Conservation (phyloP, 2,888 invertebrate species). For the Spatulosminthurus flaviceps region DNA sequence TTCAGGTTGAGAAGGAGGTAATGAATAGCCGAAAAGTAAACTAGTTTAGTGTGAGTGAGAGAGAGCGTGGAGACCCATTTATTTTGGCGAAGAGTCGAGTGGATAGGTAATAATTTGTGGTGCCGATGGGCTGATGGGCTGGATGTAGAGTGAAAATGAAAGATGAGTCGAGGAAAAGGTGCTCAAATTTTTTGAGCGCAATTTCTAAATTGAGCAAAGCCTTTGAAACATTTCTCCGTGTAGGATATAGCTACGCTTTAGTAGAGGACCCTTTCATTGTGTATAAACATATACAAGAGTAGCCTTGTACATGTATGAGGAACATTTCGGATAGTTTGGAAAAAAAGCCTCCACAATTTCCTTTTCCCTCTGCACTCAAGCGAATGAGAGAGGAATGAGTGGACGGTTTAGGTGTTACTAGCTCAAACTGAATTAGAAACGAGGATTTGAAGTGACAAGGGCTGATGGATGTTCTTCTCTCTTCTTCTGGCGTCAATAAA, state of each 20-base stretch:
- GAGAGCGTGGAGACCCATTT: conserved; percentile 50
- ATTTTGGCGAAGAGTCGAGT: conserved; percentile 50
- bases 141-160: conserved; percentile 38
- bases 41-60: conserved; percentile 32
- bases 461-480: conserved; percentile 32
- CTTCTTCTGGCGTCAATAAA: conserved; percentile 37
- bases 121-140: conserved; percentile 44
- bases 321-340: too few relatives aligned
- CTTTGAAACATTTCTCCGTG: neutral
- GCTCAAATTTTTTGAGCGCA: conserved; percentile 21
- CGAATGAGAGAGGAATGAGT: neutral
- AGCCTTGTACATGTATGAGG: too few relatives aligned
- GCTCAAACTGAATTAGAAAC: conserved; percentile 23
- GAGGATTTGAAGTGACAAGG: conserved; percentile 29
- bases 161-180: conserved; percentile 46
- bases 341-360: too few relatives aligned
- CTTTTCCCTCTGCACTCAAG: neutral
- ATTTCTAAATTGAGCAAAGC: conserved; percentile 8
- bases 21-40: conserved; percentile 36
- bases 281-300: too few relatives aligned
- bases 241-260: too few relatives aligned
- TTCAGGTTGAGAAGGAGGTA: conserved; percentile 20
- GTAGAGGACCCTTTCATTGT: too few relatives aligned
- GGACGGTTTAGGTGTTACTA: conserved; percentile 4
- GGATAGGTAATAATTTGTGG: conserved; percentile 57